Base-by-base conservation (phyloP, 2,888 invertebrate species). In the Melanotus villosus region DNA sequence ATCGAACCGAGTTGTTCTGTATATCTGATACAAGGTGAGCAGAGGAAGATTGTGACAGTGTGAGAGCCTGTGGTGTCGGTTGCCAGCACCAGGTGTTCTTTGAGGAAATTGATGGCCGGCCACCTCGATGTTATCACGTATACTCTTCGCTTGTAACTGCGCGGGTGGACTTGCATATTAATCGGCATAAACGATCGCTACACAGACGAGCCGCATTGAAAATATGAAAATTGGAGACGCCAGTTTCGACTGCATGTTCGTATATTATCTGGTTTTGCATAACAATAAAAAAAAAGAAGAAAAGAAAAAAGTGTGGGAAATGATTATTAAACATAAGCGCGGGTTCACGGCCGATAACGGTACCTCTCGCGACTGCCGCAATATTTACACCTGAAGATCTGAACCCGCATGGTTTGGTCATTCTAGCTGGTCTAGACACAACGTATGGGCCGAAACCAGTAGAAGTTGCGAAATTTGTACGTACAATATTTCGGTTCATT, bases 281-380 rank as follows among this genome's bases (percentile, higher is more conserved):
- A 45, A 38, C 63, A 52, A 63, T 63, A 63, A 63, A 54, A 63
- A 38, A 10, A 10, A 38, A 54, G 59, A 43, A 63, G 54, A 54
- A 63, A 38, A 10, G 38, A 38, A 54, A 64, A 43, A 64, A 52
- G 58, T 63, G 58, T 68, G 64, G 68, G 64, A 68, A 68, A 68
- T 62, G 50, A 58, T 70, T 66, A 66, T 65, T 65, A 70, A 63
- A 66, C 54, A 59, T 59, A 32, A 43, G 58, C 65, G 57, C 60
- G 56, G 66, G 70, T 62, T 70, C 66, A 70, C 62, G 70, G 65
- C 66, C 70, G 62, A 58, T 70, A 70, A 70, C 70, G 70, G 70
- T 70, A 66, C 60, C 38, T 34, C 54, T 47, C 38, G 56, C 66
- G 62, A 63, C 62, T 70, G 66, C 63, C 60, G 70, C 70, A 70